Evolutionary conservation across 2,113 vertebrate genomes (phyloP).

Genomic region (Melanocharis versteri): DNA sequence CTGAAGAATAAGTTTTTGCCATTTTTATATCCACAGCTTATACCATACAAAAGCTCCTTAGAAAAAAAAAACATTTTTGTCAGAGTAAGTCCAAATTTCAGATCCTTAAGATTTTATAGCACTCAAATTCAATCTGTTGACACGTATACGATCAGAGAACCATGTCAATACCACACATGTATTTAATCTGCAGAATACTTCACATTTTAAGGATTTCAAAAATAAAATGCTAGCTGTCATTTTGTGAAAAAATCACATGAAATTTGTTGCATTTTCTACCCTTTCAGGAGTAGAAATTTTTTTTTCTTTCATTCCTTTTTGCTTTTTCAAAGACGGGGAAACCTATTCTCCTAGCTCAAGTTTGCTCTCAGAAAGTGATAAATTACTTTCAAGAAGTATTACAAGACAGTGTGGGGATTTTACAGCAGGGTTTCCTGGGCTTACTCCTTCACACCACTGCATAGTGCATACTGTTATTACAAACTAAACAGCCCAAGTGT

Average conservation of each 20-base stretch:
- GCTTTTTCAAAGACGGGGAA: neutral
- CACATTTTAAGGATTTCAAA: neutral
- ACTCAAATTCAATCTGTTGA: neutral
- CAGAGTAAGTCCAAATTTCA: neutral
- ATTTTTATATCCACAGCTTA: neutral
- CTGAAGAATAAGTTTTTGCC: neutral
- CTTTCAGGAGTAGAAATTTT: no score
- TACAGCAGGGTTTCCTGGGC: neutral
- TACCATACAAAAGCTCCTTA: neutral
- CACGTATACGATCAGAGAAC: neutral
- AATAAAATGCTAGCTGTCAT: neutral
- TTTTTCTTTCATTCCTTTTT: neutral
- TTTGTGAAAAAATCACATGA: neutral
- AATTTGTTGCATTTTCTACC: neutral
- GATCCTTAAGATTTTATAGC: neutral
- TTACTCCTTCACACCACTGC: neutral
- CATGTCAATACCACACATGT: neutral
- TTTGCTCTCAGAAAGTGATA: neutral
- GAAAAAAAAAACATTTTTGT: neutral
- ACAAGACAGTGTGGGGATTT: neutral
- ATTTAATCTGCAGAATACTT: neutral
- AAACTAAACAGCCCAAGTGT: rapidly evolving
- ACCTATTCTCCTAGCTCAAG: neutral
- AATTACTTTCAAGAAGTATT: neutral
- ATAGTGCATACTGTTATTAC: neutral